Evolutionary conservation across 2,113 vertebrate genomes (phyloP).

Genomic region (Myiagra hebetior): DNA sequence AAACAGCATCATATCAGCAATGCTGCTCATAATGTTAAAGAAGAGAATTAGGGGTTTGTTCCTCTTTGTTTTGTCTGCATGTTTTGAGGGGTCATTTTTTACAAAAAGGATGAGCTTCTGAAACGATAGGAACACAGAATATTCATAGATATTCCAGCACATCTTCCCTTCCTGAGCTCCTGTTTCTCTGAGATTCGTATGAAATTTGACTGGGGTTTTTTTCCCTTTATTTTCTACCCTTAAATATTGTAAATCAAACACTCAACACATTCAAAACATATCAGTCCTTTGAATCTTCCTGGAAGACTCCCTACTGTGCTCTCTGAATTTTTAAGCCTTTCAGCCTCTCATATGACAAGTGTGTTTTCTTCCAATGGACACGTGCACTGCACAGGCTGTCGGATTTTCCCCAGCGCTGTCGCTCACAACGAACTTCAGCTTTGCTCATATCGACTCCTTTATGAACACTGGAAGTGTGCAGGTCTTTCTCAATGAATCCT

Average conservation of each 20-base stretch:
- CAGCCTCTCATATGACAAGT: conserved; percentile 15
- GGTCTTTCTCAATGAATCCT: background rate
- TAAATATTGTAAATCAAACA: conserved; percentile 50
- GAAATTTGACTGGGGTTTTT: background rate
- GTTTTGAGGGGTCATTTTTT: background rate
- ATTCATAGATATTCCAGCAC: background rate
- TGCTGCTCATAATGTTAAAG: background rate
- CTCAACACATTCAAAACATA: conserved; percentile 6
- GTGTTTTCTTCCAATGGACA: conserved; percentile 7
- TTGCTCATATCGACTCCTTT: background rate
- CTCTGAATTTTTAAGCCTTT: conserved; percentile 36
- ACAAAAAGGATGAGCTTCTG: background rate
- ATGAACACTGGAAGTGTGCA: background rate
- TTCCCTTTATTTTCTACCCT: conserved; percentile 20
- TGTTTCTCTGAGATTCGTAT: background rate
- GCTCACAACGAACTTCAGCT: background rate
- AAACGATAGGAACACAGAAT: background rate
- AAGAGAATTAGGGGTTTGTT: background rate
- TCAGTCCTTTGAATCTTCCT: conserved; percentile 30
- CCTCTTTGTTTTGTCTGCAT: background rate
- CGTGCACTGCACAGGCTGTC: background rate
- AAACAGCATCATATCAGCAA: background rate
- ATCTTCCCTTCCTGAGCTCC: background rate
- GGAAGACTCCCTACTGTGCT: conserved; percentile 32
- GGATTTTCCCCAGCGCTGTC: background rate